These are phyloP conservation scores for Orestias chungarensis DNA, from an alignment of 2,797 vertebrate genomes.

Conservation along the genomic window DNA sequence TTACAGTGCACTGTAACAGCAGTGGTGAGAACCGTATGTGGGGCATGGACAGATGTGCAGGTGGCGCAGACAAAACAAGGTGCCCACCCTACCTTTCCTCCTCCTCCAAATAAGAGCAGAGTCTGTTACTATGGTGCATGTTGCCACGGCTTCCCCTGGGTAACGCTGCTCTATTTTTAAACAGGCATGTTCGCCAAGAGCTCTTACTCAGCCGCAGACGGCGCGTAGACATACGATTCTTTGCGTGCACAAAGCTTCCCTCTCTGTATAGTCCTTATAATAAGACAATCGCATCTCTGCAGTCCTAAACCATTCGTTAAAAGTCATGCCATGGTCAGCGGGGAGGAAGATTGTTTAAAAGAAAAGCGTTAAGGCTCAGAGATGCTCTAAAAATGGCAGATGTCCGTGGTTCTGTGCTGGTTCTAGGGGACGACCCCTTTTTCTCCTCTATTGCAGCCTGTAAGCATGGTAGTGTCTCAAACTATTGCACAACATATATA, in stretches of 20 bases:
- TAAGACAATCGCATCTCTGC: not conserved
- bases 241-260: conserved; percentile 8
- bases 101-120: conserved; percentile 55
- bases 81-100: conserved; percentile 28
- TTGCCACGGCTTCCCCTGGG: conserved; percentile 73
- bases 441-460: conserved; percentile 49
- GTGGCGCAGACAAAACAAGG: conserved; percentile 63
- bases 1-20: conserved; percentile 17
- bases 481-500: conserved; percentile 57
- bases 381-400: conserved; percentile 29
- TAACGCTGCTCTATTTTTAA: conserved; percentile 77
- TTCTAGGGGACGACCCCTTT: conserved; percentile 14
- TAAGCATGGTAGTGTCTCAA: conserved; percentile 43
- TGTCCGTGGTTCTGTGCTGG: conserved; percentile 44
- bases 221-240: conserved; percentile 30
- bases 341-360: conserved; percentile 36
- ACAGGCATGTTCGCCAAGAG: conserved; percentile 52
- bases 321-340: conserved; percentile 14
- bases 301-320: conserved; percentile 52
- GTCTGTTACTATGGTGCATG: conserved; percentile 68
- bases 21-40: conserved; percentile 19
- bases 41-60: conserved; percentile 27
- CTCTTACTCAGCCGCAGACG: conserved; percentile 53
- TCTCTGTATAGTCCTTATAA: conserved; percentile 6
- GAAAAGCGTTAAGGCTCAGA: conserved; percentile 59